Evolutionary conservation across 1,140 invertebrate species (phyloP).

Genomic region (Helicoverpa zea): DNA sequence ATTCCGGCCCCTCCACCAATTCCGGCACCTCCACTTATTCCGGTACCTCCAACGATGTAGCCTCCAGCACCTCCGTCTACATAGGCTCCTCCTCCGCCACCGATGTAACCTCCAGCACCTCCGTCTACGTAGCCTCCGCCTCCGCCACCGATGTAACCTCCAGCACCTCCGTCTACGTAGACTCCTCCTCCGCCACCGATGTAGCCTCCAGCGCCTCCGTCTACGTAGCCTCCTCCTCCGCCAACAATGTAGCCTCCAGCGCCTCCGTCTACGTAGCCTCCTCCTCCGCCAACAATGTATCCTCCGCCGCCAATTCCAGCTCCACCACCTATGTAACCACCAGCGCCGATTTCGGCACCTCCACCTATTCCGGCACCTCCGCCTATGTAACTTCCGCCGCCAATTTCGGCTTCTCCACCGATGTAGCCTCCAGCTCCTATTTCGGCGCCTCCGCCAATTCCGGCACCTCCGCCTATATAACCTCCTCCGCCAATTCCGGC

Average conservation of each 20-base stretch:
- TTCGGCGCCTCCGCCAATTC: neutral
- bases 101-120: neutral
- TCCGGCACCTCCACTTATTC: neutral
- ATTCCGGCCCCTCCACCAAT: too few species aligned
- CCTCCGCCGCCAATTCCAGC: neutral
- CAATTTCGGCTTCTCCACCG: neutral
- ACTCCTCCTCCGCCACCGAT: neutral
- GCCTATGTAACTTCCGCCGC: neutral
- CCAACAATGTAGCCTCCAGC: too few species aligned
- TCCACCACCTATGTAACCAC: too few species aligned
- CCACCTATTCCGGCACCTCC: too few species aligned
- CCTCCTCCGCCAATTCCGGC: neutral
- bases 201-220: too few species aligned
- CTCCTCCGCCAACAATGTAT: neutral
- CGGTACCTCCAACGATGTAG: neutral
- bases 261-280: too few species aligned
- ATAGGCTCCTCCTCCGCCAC: neutral
- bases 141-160: neutral
- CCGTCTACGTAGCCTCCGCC: neutral
- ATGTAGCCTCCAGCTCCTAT: neutral
- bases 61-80: too few species aligned
- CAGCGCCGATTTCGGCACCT: too few species aligned
- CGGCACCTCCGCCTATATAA: neutral
- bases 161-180: neutral
- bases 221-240: neutral